phyloP scores from a whole-genome alignment of 1,140 invertebrate species.

The Musca domestica region DNA sequence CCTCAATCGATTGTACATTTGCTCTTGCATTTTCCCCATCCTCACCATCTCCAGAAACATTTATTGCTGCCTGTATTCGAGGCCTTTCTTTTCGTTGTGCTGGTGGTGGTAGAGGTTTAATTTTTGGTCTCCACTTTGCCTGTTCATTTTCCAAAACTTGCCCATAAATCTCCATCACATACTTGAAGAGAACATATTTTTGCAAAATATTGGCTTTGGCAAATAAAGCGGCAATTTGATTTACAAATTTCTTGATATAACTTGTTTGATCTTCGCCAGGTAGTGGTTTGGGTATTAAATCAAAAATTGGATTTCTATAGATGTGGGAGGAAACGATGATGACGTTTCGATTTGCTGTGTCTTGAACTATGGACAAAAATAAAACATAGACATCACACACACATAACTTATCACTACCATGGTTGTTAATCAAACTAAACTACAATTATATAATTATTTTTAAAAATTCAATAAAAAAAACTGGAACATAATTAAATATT shows the following conservation, averaged over 20 bases:
- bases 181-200: background rate
- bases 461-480: too few relatives aligned
- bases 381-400: background rate
- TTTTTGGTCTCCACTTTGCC: background rate
- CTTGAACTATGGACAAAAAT: too few relatives aligned
- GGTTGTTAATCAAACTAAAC: too few relatives aligned
- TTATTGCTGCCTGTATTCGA: too few relatives aligned
- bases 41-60: too few relatives aligned
- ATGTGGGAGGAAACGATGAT: background rate
- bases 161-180: background rate
- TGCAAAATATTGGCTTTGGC: background rate
- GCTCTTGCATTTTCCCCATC: too few relatives aligned
- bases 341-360: too few relatives aligned
- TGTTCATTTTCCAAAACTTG: background rate
- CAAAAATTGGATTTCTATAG: background rate
- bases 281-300: background rate
- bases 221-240: background rate
- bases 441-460: too few relatives aligned
- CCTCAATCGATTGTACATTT: too few relatives aligned
- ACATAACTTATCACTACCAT: background rate
- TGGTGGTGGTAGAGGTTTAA: background rate
- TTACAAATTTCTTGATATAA: background rate
- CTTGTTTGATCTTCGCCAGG: background rate
- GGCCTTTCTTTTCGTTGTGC: too few relatives aligned
- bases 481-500: too few relatives aligned